phyloP scores from a whole-genome alignment of 2,113 vertebrate genomes.

The Aythya baeri region DNA sequence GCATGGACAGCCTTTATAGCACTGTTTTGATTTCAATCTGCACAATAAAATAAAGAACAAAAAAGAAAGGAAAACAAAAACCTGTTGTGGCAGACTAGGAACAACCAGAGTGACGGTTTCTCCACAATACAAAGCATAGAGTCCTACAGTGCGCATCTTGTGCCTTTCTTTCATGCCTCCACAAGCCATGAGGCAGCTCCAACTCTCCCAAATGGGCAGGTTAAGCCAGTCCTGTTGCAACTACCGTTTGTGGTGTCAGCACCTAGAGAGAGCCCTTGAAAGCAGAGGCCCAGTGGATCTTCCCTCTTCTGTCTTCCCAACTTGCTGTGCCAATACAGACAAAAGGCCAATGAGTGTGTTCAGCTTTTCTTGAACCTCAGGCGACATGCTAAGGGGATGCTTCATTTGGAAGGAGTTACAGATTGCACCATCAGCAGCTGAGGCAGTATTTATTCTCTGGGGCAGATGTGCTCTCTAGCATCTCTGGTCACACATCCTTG shows the following conservation, averaged over 20 bases:
- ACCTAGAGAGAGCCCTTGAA: background rate
- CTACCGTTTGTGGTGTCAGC: background rate
- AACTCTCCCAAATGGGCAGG: background rate
- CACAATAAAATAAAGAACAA: background rate
- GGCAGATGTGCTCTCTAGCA: background rate
- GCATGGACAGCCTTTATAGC: too few relatives aligned
- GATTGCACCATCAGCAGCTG: background rate
- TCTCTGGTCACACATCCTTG: background rate
- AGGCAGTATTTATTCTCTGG: background rate
- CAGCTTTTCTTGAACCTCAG: background rate
- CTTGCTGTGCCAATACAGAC: background rate
- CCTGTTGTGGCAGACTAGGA: background rate
- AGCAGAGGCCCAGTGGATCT: background rate
- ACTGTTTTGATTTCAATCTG: background rate
- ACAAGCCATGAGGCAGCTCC: background rate
- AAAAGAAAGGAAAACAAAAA: background rate
- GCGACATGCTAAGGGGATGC: background rate
- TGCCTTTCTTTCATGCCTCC: background rate
- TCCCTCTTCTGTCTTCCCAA: background rate
- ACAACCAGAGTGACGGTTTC: background rate
- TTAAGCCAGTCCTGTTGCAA: background rate
- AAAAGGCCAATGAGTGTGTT: background rate
- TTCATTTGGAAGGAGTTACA: background rate
- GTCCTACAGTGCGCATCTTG: rapidly evolving
- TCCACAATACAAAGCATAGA: background rate